These are phyloP conservation scores for Mya arenaria DNA, from an alignment of 1,140 invertebrate species.

Conservation along the genomic window DNA sequence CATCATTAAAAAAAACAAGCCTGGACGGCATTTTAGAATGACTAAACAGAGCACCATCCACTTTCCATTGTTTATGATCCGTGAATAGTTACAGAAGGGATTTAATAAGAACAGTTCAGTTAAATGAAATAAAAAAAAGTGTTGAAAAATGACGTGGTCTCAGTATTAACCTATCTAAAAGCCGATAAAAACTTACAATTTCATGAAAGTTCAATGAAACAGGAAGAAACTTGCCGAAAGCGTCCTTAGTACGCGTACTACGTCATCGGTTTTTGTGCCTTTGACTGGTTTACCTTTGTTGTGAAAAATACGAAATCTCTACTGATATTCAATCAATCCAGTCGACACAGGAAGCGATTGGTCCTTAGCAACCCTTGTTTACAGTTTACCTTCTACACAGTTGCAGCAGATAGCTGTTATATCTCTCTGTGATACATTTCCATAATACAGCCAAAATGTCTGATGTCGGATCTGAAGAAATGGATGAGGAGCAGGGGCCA, in stretches of 20 bases:
- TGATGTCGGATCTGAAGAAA: constrained; percentile 76
- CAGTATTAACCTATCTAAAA: too few species aligned
- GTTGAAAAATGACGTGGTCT: too few species aligned
- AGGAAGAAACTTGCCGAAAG: constrained; percentile 1
- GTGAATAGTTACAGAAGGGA: too few species aligned
- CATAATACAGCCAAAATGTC: constrained; percentile 74
- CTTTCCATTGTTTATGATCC: too few species aligned
- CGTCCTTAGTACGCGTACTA: constrained; percentile 52
- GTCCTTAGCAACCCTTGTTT: constrained; percentile 41
- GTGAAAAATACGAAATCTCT: not conserved
- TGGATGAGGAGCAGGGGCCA: constrained; percentile 77
- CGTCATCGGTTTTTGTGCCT: constrained; percentile 8
- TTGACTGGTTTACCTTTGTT: not conserved
- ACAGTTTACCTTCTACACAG: constrained; percentile 36
- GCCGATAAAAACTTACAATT: too few species aligned
- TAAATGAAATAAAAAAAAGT: too few species aligned
- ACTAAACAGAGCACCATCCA: too few species aligned
- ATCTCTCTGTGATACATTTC: too few species aligned
- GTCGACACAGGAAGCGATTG: constrained; percentile 8
- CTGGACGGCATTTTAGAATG: too few species aligned
- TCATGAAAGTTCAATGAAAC: not conserved
- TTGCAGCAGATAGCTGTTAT: too few species aligned
- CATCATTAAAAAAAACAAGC: too few species aligned
- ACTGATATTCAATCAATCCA: not conserved
- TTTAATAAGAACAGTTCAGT: too few species aligned